phyloP scores from a whole-genome alignment of 2,888 invertebrate genomes.

The Corbicula japonica region DNA sequence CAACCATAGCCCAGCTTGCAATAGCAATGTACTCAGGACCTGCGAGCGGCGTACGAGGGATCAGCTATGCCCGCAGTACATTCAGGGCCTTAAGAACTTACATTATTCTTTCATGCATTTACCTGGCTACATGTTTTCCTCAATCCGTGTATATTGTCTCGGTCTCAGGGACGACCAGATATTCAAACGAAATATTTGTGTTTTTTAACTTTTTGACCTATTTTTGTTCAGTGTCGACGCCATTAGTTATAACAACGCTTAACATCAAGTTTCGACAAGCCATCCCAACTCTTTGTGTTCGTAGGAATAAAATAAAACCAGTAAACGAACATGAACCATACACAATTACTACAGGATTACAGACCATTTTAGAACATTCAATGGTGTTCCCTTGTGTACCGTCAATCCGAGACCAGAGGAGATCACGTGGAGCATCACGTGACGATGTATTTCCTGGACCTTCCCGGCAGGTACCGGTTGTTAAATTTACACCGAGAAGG shows the following conservation, averaged over 20 bases:
- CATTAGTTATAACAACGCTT: slow-evolving; percentile 70
- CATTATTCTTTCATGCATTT: slow-evolving; percentile 66
- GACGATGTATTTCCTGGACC: slow-evolving; percentile 32
- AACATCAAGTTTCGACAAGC: slow-evolving; percentile 73
- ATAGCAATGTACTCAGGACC: slow-evolving; percentile 66
- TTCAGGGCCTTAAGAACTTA: slow-evolving; percentile 74
- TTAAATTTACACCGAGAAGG: slow-evolving; percentile 29
- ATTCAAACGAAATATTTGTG: slow-evolving; percentile 40
- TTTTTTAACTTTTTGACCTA: slow-evolving; percentile 68
- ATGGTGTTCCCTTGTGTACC: slow-evolving; percentile 48
- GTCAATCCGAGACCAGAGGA: neutral
- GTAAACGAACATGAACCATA: slow-evolving; percentile 58
- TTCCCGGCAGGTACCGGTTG: slow-evolving; percentile 4
- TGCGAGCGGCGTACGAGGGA: slow-evolving; percentile 22
- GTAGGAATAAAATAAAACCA: slow-evolving; percentile 42
- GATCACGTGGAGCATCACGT: neutral
- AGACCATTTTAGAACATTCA: slow-evolving; percentile 68
- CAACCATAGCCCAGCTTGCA: slow-evolving; percentile 72
- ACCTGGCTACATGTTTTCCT: slow-evolving; percentile 69
- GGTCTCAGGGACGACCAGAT: slow-evolving; percentile 21
- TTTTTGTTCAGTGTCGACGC: slow-evolving; percentile 69
- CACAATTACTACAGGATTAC: slow-evolving; percentile 72
- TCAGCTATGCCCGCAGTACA: slow-evolving; percentile 68
- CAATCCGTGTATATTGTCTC: slow-evolving; percentile 60
- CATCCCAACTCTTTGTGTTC: slow-evolving; percentile 51